Evolutionary conservation across 1,140 invertebrate genomes (phyloP).

Genomic region (Tyrophagus putrescentiae): DNA sequence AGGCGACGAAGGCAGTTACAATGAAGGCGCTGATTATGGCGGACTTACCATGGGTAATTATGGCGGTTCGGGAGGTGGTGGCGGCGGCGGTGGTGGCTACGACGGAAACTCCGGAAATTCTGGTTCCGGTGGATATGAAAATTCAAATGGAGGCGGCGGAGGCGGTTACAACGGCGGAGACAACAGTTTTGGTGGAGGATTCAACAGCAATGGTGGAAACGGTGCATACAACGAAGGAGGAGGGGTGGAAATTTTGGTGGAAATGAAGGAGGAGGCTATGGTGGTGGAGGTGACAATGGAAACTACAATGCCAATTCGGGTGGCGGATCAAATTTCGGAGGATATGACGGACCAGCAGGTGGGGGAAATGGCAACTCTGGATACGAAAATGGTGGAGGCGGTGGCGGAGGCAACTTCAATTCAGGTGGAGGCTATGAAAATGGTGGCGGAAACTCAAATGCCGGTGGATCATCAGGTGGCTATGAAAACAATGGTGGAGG

Average conservation of each 20-base stretch:
- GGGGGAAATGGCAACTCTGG: slow-evolving; percentile 25
- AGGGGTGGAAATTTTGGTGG: neutral
- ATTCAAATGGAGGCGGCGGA: too few species aligned
- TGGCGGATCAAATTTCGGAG: neutral
- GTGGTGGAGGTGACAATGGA: neutral
- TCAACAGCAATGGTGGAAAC: too few species aligned
- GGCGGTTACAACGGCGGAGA: neutral
- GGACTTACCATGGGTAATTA: too few species aligned
- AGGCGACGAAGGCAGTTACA: neutral
- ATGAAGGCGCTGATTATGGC: too few species aligned
- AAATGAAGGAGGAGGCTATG: neutral
- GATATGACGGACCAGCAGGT: neutral
- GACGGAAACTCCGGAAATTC: neutral
- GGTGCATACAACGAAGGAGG: too few species aligned
- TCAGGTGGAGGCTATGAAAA: neutral
- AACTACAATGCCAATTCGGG: neutral
- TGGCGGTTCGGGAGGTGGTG: neutral
- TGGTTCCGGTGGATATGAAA: neutral
- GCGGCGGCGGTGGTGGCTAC: neutral
- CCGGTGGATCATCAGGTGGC: too few species aligned
- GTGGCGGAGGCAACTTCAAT: neutral
- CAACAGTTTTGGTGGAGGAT: neutral
- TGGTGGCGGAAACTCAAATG: neutral
- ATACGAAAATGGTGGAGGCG: slow-evolving; percentile 38
- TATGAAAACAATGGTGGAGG: neutral